A percentile compares a stretch with the other conserved stretches of the same genome.
phyloP scores from a whole-genome alignment of 2,113 vertebrate species.

The Gasterosteus nipponicus region DNA sequence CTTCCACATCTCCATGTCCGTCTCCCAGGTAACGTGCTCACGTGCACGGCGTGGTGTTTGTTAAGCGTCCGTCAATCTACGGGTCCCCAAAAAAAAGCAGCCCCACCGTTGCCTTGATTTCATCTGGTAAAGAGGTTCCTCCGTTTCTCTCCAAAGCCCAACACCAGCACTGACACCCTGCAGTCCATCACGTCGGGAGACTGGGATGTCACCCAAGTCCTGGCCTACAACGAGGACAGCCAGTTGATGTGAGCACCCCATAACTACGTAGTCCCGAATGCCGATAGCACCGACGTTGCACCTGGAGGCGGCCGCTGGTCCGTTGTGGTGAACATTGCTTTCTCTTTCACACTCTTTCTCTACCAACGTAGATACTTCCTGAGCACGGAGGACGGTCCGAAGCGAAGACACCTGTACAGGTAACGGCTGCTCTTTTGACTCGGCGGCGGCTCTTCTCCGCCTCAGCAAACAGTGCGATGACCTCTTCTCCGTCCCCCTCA shows the following conservation, averaged over 20 bases:
- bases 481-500: conserved; percentile 52
- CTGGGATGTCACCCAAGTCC: conserved; percentile 94
- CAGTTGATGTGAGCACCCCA: conserved; percentile 88
- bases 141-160: conserved; percentile 80
- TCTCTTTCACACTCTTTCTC: not conserved
- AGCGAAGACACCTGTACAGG: conserved; percentile 94
- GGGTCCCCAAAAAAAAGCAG: no score
- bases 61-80: not conserved
- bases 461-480: not conserved
- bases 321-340: not conserved
- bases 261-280: no score
- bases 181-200: conserved; percentile 95
- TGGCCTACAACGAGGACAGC: conserved; percentile 91
- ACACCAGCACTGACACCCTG: conserved; percentile 91
- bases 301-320: not conserved
- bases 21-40: conserved; percentile 84
- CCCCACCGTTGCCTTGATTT: not conserved
- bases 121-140: not conserved
- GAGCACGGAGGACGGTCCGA: conserved; percentile 93
- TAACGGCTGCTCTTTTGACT: conserved; percentile 45
- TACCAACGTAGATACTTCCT: conserved; percentile 88
- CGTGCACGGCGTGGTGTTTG: not conserved
- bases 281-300: not conserved
- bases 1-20: conserved; percentile 93
- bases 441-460: not conserved